Base-by-base conservation (phyloP, 2,888 invertebrate genomes). In the Eubasilissa splendida region DNA sequence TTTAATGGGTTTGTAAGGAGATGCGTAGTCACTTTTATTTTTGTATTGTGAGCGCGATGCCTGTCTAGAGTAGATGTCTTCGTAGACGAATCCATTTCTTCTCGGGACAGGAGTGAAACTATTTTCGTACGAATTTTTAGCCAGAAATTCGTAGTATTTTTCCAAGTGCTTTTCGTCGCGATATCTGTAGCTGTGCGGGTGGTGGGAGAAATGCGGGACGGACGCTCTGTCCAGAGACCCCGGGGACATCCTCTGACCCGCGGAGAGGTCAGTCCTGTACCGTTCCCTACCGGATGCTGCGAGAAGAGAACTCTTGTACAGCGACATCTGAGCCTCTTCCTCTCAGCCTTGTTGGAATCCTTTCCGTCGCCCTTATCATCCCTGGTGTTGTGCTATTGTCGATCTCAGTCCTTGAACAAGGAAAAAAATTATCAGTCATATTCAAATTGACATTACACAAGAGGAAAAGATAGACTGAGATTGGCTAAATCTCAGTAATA, bases 1-100 rank as follows among this genome's bases (percentile, higher is more conserved):
- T 85, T 89, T 87, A 80, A 91, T 91, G 33, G 91, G 90, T 85
- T 89, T 86, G 85, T 90, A 91, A 54, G 91, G 85, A 4, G 91
- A 91, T 31, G 91, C 70, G 53, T 83, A 82, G 59, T 82, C 82
- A 33, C 60, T 53, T 74, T 82, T 82, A 0, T 75, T 75, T 56
- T 56, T 83, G 71, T 81, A 81, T 50, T 83, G 82, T 8, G 58
- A 68, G 58, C 73, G 78, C 76, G 79, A 78, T 9, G 78, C 68
- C 84, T 90, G 90, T 42, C 90, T 90, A 8, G 84, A 63, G 83
- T 91, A 91, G 59, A 90, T 90, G 83, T 91, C 91, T 87, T 91
- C 91, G 84, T 88, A 90, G 12, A 90, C 90, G 84, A 80, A 81
- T n/a, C 80, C 83, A 42, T 80, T 83, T 68, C 79, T 81, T 54